phyloP scores from a whole-genome alignment of 2,797 vertebrate genomes.

The Micropoecilia bifurca region DNA sequence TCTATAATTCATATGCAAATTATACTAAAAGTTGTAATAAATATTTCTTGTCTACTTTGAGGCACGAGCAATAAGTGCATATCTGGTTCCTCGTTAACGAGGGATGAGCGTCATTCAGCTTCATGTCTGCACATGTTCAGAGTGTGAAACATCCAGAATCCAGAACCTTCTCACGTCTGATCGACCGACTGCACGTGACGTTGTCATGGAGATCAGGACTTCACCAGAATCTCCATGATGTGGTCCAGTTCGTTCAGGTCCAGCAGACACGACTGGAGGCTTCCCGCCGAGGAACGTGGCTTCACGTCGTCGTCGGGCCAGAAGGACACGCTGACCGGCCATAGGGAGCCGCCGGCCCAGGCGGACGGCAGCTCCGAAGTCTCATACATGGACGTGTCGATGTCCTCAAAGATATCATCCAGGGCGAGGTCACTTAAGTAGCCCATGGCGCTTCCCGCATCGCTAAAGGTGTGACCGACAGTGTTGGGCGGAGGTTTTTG shows the following conservation, averaged over 20 bases:
- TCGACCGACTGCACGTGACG: conserved; percentile 7
- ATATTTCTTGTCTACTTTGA: conserved; percentile 11
- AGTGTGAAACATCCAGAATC: conserved; percentile 29
- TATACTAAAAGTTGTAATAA: conserved; percentile 8
- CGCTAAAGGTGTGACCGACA: conserved; percentile 77
- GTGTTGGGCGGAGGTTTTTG: conserved; percentile 72
- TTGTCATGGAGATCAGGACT: conserved; percentile 77
- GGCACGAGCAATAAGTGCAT: conserved; percentile 1
- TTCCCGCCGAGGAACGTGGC: conserved; percentile 74
- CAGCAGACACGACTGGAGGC: conserved; percentile 83
- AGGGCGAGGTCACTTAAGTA: conserved; percentile 88
- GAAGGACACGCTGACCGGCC: conserved; percentile 69
- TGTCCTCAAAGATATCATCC: conserved; percentile 91
- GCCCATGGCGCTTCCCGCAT: conserved; percentile 85
- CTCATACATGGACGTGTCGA: conserved; percentile 91
- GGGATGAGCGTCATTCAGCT: neutral
- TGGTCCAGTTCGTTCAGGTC: conserved; percentile 90
- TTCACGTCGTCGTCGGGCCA: conserved; percentile 81
- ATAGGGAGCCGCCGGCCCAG: conserved; percentile 66
- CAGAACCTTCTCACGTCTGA: neutral
- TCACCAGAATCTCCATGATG: conserved; percentile 90
- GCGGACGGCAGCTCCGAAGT: conserved; percentile 83
- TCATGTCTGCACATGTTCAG: neutral
- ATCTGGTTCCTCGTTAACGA: neutral
- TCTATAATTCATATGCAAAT: neutral